Conservation (phyloP, 2,113 vertebrate species). For the western clawed frog (Xenopus tropicalis) region UCB_Xtro_10.0 CM004446.2:127559001-127559500, state of each 20-base stretch:
- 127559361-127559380: neutral
- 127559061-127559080: conserved; percentile 95
- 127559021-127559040: conserved; percentile 83
- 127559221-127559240: neutral
- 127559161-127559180: neutral
- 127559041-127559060: conserved; percentile 90
- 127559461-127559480: no score
- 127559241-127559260: conserved; percentile 24
- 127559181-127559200: conserved; percentile 38
- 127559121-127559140: conserved; percentile 83
- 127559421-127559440: no score
- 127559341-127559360: neutral
- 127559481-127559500: no score
- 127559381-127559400: neutral
- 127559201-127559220: conserved; percentile 26
- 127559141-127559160: neutral
- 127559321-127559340: neutral
- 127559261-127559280: conserved; percentile 33
- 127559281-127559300: conserved; percentile 31
- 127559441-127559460: no score
- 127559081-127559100: conserved; percentile 88
- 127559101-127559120: conserved; percentile 92
- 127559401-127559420: conserved; percentile 18
- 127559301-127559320: conserved; percentile 2
- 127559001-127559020: conserved; percentile 90